Conservation (phyloP, 2,888 invertebrate species). For the Ceriagrion tenellum region DNA sequence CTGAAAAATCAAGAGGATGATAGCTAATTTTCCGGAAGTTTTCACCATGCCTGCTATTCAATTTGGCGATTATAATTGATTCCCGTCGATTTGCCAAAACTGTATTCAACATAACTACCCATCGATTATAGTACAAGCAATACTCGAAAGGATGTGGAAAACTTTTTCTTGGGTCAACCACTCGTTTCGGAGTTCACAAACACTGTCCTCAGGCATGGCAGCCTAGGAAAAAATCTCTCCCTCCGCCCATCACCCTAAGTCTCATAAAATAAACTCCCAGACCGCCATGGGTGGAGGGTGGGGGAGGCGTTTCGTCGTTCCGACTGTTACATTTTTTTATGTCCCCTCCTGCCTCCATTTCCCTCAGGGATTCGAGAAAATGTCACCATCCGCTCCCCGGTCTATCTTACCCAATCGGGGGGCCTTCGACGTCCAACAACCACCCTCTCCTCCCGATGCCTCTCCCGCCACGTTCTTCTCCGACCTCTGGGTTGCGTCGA, state of each 20-base stretch:
- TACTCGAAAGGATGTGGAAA: background rate
- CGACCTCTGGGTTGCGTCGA: background rate
- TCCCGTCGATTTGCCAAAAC: too few relatives aligned
- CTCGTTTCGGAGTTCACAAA: background rate
- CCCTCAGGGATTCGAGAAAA: background rate
- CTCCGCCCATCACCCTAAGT: background rate
- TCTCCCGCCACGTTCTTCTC: background rate
- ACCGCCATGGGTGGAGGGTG: background rate
- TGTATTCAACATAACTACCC: too few relatives aligned
- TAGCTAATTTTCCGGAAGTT: too few relatives aligned
- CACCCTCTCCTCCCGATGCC: background rate
- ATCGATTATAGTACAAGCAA: background rate
- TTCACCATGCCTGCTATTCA: too few relatives aligned
- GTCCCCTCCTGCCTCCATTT: background rate
- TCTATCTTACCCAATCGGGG: background rate
- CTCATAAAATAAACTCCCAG: background rate
- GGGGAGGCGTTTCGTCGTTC: background rate
- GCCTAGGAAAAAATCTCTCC: background rate
- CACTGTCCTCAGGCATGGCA: background rate
- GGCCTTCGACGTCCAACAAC: background rate
- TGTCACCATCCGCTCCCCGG: background rate
- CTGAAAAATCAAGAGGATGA: too few relatives aligned
- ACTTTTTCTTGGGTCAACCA: background rate
- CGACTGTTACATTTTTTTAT: background rate
- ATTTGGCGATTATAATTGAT: too few relatives aligned